Conservation (phyloP, 1,140 invertebrate genomes). For the Vanessa atalanta region DNA sequence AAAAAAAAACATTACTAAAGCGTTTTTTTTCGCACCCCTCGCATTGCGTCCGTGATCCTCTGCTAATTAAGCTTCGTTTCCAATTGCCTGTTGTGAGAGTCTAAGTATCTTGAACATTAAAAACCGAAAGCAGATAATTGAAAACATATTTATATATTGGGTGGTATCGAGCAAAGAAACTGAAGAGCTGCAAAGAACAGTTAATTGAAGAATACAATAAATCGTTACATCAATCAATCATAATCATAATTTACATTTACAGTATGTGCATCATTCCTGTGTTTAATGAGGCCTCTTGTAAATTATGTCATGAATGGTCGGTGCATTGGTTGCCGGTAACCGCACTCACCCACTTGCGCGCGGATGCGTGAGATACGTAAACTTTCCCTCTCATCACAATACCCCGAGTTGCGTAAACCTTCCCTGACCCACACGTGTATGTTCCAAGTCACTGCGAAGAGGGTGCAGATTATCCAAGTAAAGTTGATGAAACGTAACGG, state of each 20-base stretch:
- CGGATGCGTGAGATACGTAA: slow-evolving; percentile 64
- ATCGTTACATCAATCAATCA: slow-evolving; percentile 33
- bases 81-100: background rate
- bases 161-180: background rate
- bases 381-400: slow-evolving; percentile 76
- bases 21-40: no score
- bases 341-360: slow-evolving; percentile 76
- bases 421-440: slow-evolving; percentile 38
- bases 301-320: slow-evolving; percentile 75
- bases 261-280: slow-evolving; percentile 34
- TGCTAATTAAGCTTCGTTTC: no score
- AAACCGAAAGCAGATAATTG: background rate
- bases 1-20: no score
- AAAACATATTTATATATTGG: background rate
- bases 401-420: slow-evolving; percentile 48
- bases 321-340: slow-evolving; percentile 69
- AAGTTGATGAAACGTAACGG: background rate
- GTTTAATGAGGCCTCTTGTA: slow-evolving; percentile 49
- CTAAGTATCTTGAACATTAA: background rate
- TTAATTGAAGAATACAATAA: slow-evolving; percentile 27
- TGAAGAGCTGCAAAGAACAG: slow-evolving; percentile 8
- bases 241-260: slow-evolving; percentile 33
- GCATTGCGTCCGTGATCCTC: no score
- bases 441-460: slow-evolving; percentile 26
- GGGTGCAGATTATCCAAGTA: slow-evolving; percentile 33